A percentile compares a stretch with the other conserved stretches of the same genome.
phyloP scores from a whole-genome alignment of 1,140 invertebrate species.

The Drosophila grimshawi region DNA sequence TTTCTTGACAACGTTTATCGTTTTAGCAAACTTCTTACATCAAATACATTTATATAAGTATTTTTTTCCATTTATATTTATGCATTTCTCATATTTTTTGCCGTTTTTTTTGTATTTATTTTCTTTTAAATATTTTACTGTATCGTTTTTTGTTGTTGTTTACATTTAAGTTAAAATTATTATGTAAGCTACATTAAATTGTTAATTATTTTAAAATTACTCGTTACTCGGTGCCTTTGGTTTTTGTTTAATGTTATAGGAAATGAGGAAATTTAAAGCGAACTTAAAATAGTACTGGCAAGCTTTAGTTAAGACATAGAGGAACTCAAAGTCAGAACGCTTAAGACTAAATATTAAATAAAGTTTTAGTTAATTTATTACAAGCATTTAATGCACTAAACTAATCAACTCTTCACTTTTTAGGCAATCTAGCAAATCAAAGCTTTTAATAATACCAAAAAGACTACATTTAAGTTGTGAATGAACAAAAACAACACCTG shows the following conservation, averaged over 20 bases:
- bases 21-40: conserved; percentile 80
- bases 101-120: conserved; percentile 19
- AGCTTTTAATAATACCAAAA: conserved; percentile 9
- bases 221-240: conserved; percentile 64
- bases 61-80: conserved; percentile 32
- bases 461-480: conserved; percentile 5
- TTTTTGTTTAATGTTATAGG: conserved; percentile 8
- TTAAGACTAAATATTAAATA: conserved; percentile 57
- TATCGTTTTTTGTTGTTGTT: conserved; percentile 48
- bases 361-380: conserved; percentile 52
- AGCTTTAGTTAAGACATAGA: conserved; percentile 47
- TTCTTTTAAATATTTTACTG: conserved; percentile 44
- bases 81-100: conserved; percentile 24
- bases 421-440: conserved; percentile 30
- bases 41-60: conserved; percentile 77
- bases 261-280: conserved; percentile 23
- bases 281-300: conserved; percentile 33
- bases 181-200: conserved; percentile 79
- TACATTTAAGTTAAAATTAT: conserved; percentile 80
- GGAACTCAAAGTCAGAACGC: conserved; percentile 60
- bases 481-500: conserved; percentile 24
- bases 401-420: conserved; percentile 52
- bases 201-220: conserved; percentile 72
- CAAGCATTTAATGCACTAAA: conserved; percentile 77
- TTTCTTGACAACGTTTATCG: conserved; percentile 48